phyloP scores from a whole-genome alignment of 2,113 vertebrate genomes.

The Peromyscus californicus region DNA sequence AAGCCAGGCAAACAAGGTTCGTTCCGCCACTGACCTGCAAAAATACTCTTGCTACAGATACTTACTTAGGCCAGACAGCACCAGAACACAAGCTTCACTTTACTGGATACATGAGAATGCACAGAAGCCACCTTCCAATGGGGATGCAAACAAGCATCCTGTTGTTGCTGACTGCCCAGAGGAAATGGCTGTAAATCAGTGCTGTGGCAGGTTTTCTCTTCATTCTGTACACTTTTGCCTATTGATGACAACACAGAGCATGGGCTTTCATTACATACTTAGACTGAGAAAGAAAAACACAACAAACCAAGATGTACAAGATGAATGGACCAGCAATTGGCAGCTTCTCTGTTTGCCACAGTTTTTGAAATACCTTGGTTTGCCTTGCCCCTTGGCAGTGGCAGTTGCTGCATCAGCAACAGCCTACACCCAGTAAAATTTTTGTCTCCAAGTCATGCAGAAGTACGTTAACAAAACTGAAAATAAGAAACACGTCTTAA shows the following conservation, averaged over 20 bases:
- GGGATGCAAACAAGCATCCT: neutral
- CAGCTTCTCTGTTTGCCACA: neutral
- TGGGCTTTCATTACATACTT: neutral
- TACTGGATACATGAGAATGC: neutral
- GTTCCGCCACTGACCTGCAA: neutral
- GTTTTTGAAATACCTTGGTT: neutral
- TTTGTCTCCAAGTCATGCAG: neutral
- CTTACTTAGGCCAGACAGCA: neutral
- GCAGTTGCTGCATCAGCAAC: neutral
- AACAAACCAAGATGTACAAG: neutral
- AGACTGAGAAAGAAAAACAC: constrained; percentile 20
- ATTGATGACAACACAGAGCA: neutral
- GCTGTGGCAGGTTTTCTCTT: neutral
- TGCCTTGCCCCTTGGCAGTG: neutral
- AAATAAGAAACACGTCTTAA: constrained; percentile 1
- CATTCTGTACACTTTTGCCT: constrained; percentile 3
- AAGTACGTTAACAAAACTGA: constrained; percentile 40
- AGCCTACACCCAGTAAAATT: neutral
- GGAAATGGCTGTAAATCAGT: constrained; percentile 42
- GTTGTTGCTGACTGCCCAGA: neutral
- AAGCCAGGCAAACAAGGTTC: neutral
- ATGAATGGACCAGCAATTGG: neutral
- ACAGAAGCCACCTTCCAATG: neutral
- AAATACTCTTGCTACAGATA: neutral
- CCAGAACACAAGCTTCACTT: neutral